These are phyloP conservation scores for Tipula lateralis DNA, from an alignment of 2,888 invertebrate genomes.

Conservation along the genomic window DNA sequence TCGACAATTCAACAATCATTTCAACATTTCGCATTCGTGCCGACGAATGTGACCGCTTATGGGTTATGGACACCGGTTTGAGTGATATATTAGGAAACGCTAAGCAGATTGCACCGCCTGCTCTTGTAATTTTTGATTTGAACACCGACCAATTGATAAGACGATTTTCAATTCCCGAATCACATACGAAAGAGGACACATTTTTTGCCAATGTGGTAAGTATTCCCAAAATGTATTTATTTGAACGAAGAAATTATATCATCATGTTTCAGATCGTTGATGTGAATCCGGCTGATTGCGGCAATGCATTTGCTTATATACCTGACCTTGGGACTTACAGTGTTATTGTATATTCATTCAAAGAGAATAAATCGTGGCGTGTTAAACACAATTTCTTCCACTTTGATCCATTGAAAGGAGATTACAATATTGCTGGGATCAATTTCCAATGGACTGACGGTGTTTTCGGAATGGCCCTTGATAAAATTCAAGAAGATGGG, in stretches of 20 bases:
- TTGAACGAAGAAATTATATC: no score
- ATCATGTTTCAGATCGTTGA: constrained; percentile 61
- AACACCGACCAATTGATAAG: constrained; percentile 68
- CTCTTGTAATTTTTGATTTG: constrained; percentile 67
- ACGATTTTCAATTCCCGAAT: constrained; percentile 62
- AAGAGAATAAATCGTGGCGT: constrained; percentile 71
- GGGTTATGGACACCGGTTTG: constrained; percentile 76
- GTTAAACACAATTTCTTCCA: constrained; percentile 77
- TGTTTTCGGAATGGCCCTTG: constrained; percentile 69
- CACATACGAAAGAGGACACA: constrained; percentile 65
- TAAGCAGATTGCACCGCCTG: constrained; percentile 59
- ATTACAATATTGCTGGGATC: constrained; percentile 70
- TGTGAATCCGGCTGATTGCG: constrained; percentile 62
- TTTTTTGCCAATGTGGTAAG: constrained; percentile 78
- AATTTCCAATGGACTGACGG: constrained; percentile 86
- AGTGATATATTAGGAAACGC: constrained; percentile 67
- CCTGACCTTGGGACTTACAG: constrained; percentile 74
- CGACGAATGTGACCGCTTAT: constrained; percentile 73
- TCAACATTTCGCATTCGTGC: constrained; percentile 69
- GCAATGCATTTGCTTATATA: constrained; percentile 70
- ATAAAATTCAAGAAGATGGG: constrained; percentile 56
- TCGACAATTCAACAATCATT: constrained; percentile 59
- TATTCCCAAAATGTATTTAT: no score
- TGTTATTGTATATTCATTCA: constrained; percentile 70
- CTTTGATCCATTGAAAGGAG: constrained; percentile 73